These are phyloP conservation scores for Helicoverpa zea DNA, from an alignment of 1,140 invertebrate genomes.

Conservation along the genomic window DNA sequence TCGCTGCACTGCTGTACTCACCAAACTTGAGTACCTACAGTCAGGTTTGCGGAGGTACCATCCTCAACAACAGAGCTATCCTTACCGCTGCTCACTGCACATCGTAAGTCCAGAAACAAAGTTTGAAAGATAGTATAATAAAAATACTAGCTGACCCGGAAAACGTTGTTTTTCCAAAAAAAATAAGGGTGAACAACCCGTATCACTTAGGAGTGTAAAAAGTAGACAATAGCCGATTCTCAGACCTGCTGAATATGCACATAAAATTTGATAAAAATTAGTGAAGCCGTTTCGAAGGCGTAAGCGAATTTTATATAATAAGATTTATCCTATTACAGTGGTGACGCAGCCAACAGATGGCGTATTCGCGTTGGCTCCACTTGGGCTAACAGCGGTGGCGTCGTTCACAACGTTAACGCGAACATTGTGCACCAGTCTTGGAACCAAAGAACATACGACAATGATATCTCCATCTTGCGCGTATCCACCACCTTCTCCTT, in stretches of 20 bases:
- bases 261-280: too few relatives aligned
- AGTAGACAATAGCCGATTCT: too few relatives aligned
- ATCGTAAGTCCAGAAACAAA: slow-evolving; percentile 52
- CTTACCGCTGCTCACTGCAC: slow-evolving; percentile 63
- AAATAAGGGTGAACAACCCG: too few relatives aligned
- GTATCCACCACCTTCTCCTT: neutral
- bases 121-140: too few relatives aligned
- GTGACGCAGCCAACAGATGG: slow-evolving; percentile 58
- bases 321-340: slow-evolving; percentile 53
- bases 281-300: too few relatives aligned
- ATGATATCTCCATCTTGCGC: slow-evolving; percentile 76
- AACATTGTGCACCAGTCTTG: slow-evolving; percentile 84
- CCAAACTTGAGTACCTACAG: slow-evolving; percentile 28
- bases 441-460: slow-evolving; percentile 74
- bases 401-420: slow-evolving; percentile 54
- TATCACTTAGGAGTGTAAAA: too few relatives aligned
- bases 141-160: too few relatives aligned
- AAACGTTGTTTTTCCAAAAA: too few relatives aligned
- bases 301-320: neutral
- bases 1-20: slow-evolving; percentile 56
- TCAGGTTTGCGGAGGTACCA: slow-evolving; percentile 60
- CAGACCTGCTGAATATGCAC: too few relatives aligned
- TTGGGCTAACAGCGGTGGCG: slow-evolving; percentile 55
- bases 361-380: slow-evolving; percentile 58
- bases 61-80: slow-evolving; percentile 59